Base-by-base conservation (phyloP, 2,888 invertebrate species). In the Drosophila borealis region DNA sequence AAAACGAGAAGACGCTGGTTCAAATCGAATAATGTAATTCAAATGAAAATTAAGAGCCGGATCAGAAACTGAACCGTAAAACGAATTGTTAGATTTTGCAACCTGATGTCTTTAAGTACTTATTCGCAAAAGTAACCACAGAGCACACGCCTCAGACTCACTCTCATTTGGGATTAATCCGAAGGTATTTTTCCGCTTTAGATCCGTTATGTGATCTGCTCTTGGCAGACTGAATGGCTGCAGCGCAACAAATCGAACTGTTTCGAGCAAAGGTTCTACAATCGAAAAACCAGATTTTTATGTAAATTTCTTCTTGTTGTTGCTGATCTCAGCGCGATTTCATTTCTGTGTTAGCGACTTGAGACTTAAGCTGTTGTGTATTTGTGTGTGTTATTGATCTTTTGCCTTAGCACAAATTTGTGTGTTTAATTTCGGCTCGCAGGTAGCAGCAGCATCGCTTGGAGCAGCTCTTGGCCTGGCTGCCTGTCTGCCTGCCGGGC, bases 231-330 rank as follows among this genome's bases (percentile, higher is more conserved):
- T 14, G 37, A 44, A 55, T 17, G 59, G 57, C 65, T 64, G 64
- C 62, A 54, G 57, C 49, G 49, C 17, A 54, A 17, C 54, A 34
- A 64, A 59, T 44, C 37, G 39, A 59, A 45, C 9, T 34, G 42
- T 57, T 59, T 19, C 49, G 17, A 57, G 41, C 41, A 61, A 72
- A 78, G 54, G 63, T 80, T 80, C 80, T 70, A 61, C 74, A 56
- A 55, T 21, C 54, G 17, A 45, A 82, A 29, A 87, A 83, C 84
- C 80, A 79, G 89, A 88, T 77, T 81, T 74, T 45, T 88, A 88
- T 85, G 81, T 81, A 70, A 88, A 85, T 85, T 80, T 73, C 45
- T 66, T 71, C 54, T 51, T 66, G 10, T 37, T 63, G 54, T 14
- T 64, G 36, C 39, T 55, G 61, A 48, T 62, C 41, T n/a, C 62